Conservation (phyloP, 2,888 invertebrate genomes). For the Phorcus lineatus region DNA sequence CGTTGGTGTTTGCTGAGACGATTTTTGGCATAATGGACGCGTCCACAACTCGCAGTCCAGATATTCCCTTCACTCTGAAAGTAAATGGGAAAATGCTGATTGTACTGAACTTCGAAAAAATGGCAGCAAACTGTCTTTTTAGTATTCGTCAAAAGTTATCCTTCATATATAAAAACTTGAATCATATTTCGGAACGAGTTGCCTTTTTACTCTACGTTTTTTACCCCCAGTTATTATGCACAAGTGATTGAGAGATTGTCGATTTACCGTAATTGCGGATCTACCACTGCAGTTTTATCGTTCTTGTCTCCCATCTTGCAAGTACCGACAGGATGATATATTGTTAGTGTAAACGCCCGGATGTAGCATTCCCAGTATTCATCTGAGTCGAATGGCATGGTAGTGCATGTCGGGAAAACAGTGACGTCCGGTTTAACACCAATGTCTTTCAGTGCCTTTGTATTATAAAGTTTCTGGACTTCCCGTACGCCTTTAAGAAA, state of each 20-base stretch:
- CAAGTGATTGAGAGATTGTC: too few relatives aligned
- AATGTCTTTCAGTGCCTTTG: background rate
- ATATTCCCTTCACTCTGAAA: slow-evolving; percentile 51
- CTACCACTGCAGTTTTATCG: background rate
- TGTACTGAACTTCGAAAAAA: too few relatives aligned
- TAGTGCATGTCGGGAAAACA: background rate
- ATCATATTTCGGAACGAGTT: too few relatives aligned
- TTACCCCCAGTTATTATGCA: too few relatives aligned
- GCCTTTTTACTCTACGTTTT: too few relatives aligned
- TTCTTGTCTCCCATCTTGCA: slow-evolving; percentile 1
- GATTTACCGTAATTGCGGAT: background rate
- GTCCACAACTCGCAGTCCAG: slow-evolving; percentile 53
- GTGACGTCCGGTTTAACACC: background rate
- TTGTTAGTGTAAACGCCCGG: background rate
- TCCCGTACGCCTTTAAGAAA: background rate
- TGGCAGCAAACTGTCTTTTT: too few relatives aligned
- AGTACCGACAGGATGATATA: background rate
- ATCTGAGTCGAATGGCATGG: background rate
- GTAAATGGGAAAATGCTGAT: background rate
- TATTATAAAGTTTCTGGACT: background rate
- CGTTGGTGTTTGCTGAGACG: slow-evolving; percentile 54
- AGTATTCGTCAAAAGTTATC: too few relatives aligned
- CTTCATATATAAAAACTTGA: too few relatives aligned
- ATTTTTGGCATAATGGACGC: slow-evolving; percentile 56
- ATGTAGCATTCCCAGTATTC: slow-evolving; percentile 20